phyloP scores from a whole-genome alignment of 2,113 vertebrate genomes.

The Epinephelus cyanopodus region DNA sequence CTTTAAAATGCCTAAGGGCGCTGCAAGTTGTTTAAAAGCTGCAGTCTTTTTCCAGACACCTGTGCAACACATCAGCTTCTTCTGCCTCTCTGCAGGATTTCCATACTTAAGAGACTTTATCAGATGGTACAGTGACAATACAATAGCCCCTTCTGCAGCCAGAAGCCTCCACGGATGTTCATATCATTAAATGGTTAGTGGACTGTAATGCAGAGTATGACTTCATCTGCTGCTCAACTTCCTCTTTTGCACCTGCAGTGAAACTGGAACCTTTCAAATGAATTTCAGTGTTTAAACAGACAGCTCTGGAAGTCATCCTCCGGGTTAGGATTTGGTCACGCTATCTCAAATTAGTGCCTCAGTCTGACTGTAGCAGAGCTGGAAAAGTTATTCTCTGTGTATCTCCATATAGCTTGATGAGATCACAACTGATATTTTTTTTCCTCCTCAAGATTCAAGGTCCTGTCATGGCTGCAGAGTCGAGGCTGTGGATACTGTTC shows the following conservation, averaged over 20 bases:
- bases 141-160: slow-evolving; percentile 27
- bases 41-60: slow-evolving; percentile 63
- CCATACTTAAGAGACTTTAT: slow-evolving; percentile 18
- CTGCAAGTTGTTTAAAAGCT: slow-evolving; percentile 56
- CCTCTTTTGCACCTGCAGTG: slow-evolving; percentile 53
- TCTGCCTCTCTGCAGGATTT: slow-evolving; percentile 33
- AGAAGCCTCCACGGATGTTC: slow-evolving; percentile 44
- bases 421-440: not conserved
- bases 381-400: slow-evolving; percentile 23
- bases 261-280: slow-evolving; percentile 41
- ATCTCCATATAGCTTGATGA: slow-evolving; percentile 24
- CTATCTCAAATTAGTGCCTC: slow-evolving; percentile 13
- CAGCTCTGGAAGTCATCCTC: slow-evolving; percentile 47
- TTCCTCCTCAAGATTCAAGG: not conserved
- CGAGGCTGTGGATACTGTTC: slow-evolving; percentile 8
- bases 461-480: not conserved
- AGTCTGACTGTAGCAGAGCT: slow-evolving; percentile 1
- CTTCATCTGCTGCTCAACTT: slow-evolving; percentile 53
- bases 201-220: slow-evolving; percentile 27
- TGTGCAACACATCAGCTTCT: slow-evolving; percentile 65
- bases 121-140: slow-evolving; percentile 23
- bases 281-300: slow-evolving; percentile 49
- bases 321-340: slow-evolving; percentile 20
- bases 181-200: slow-evolving; percentile 13
- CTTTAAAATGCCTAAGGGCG: slow-evolving; percentile 53